These are phyloP conservation scores for Trichopria drosophilae DNA, from an alignment of 2,888 invertebrate species.

Conservation along the genomic window DNA sequence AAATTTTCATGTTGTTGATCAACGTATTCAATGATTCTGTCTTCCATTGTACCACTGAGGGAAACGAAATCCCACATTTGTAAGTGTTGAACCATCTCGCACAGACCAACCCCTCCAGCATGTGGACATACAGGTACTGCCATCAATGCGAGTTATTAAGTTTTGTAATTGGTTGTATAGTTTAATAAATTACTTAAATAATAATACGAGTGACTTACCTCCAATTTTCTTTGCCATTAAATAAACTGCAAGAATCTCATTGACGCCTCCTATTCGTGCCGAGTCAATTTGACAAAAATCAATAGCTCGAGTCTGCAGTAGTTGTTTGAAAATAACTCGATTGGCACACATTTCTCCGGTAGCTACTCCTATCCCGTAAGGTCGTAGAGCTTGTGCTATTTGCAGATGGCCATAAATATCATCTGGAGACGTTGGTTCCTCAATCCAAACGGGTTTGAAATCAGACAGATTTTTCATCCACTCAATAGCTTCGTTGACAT, in stretches of 20 bases:
- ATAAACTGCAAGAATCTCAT: conserved; percentile 84
- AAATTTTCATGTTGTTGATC: conserved; percentile 92
- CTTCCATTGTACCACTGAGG: conserved; percentile 71
- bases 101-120: conserved; percentile 91
- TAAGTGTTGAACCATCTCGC: conserved; percentile 91
- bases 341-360: conserved; percentile 93
- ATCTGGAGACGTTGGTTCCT: conserved; percentile 91
- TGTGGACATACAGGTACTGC: conserved; percentile 91
- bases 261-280: conserved; percentile 83
- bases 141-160: no score
- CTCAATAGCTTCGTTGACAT: conserved; percentile 76
- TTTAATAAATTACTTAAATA: no score
- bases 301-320: conserved; percentile 77
- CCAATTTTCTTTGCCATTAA: conserved; percentile 85
- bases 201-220: no score
- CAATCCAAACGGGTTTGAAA: conserved; percentile 83
- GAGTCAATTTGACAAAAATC: conserved; percentile 91
- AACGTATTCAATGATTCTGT: conserved; percentile 80
- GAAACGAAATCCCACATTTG: conserved; percentile 85
- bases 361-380: conserved; percentile 81
- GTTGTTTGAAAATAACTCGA: conserved; percentile 89
- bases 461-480: conserved; percentile 81
- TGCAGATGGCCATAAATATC: conserved; percentile 84
- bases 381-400: conserved; percentile 74
- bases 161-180: no score